Conservation (phyloP, 2,888 invertebrate genomes). For the Rosalia funebris region DNA sequence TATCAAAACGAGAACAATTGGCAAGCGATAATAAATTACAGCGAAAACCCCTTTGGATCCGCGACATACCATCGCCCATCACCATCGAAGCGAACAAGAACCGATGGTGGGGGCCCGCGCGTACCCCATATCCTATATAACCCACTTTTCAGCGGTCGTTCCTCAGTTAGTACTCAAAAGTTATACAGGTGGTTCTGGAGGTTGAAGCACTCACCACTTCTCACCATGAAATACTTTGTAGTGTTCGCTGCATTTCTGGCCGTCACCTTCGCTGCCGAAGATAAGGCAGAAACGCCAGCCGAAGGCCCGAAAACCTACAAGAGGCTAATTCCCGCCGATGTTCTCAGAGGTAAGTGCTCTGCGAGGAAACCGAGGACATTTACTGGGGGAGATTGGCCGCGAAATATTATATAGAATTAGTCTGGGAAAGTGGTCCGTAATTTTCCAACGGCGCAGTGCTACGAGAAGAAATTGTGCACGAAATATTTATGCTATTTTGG, state of each 20-base stretch:
- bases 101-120: slow-evolving; percentile 6
- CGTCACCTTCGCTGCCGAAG: slow-evolving; percentile 58
- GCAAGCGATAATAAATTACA: no score
- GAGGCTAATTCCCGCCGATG: slow-evolving; percentile 88
- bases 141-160: background rate
- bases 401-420: no score
- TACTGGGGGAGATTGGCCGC: no score
- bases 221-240: slow-evolving; percentile 69
- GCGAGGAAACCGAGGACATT: slow-evolving; percentile 3
- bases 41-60: slow-evolving; percentile 6
- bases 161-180: slow-evolving; percentile 23
- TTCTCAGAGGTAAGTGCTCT: slow-evolving; percentile 77
- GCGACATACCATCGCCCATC: slow-evolving; percentile 14
- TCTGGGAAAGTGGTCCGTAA: background rate
- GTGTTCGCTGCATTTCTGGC: slow-evolving; percentile 65
- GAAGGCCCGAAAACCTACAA: slow-evolving; percentile 78
- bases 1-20: no score
- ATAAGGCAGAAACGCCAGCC: slow-evolving; percentile 38
- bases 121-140: slow-evolving; percentile 15
- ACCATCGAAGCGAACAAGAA: slow-evolving; percentile 4
- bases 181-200: slow-evolving; percentile 6
- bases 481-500: background rate
- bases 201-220: background rate
- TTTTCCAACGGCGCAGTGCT: background rate
- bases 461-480: background rate